Evolutionary conservation across 2,113 vertebrate species (phyloP), one percentile per base, ranked within the genome.

Genomic region (Halichoeres trimaculatus): DNA sequence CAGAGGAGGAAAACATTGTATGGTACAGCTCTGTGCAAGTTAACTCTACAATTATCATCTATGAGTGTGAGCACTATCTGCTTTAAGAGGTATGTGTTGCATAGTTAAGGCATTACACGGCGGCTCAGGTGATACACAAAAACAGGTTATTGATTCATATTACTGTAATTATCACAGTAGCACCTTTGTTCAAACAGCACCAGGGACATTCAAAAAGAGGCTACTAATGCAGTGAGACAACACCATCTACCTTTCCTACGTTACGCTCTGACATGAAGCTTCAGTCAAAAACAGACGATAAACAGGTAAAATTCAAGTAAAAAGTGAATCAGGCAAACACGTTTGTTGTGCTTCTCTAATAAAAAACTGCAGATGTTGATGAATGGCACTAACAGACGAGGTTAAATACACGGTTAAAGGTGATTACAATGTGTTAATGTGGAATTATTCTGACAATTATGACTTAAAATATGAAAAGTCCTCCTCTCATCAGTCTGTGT

Each of bases 21-120:
- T 3, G 24, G 6, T 47, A 52, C 38, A 51, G 34, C 10, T 57
- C n/a, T 77, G 60, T 69, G 50, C 56, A 66, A 50, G n/a, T 41
- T 10, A 34, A 16, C 40, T 22, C 13, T 24, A 9, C 51, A 55
- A 67, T 74, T 14, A 59, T 40, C 38, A 76, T 13, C 22, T 54
- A 24, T 68, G 10, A n/a, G 2, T 8, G 3, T 24, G 5, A 45
- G 43, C 43, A 45, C 14, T 17, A 45, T 19, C 17, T 23, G 14
- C 26, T 47, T 17, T 0, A 24, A 23, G 56, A 58, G 54, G 67
- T 76, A 75, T 41, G 9, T 3, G 40, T 69, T 71, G 54, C 54
- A 53, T 47, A 23, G 43, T 9, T 26, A 40, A 65, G 16, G 23
- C 38, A 54, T 38, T 20, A 11, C 10, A 57, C n/a, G 20, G 57